Conservation (phyloP, 1,140 invertebrate genomes). For the Drosophila carrolli region DNA sequence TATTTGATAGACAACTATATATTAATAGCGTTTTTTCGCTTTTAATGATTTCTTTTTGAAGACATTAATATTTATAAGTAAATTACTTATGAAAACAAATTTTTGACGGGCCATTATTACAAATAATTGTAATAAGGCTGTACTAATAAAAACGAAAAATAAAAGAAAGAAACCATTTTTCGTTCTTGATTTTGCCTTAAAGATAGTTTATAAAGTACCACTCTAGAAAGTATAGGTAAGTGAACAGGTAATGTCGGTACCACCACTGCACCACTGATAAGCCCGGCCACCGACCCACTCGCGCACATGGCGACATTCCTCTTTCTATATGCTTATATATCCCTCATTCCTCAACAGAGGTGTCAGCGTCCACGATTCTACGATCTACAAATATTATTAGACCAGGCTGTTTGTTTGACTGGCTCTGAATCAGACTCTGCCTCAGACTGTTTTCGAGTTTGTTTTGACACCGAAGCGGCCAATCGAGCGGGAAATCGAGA, state of each 20-base stretch:
- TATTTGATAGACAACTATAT: no score
- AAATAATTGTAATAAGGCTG: no score
- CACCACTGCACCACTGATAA: conserved; percentile 38
- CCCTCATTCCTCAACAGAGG: conserved; percentile 27
- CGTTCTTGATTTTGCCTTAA: background rate
- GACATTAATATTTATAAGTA: no score
- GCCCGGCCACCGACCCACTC: conserved; percentile 35
- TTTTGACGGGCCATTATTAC: no score
- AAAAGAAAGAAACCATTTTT: no score
- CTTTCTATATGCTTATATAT: background rate
- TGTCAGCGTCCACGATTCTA: conserved; percentile 38
- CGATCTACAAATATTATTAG: conserved; percentile 57
- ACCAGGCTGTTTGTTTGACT: conserved; percentile 27
- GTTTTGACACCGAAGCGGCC: conserved; percentile 70
- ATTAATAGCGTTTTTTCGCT: no score
- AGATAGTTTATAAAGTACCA: conserved; percentile 9
- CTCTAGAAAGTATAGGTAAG: conserved; percentile 14
- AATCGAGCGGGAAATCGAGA: conserved; percentile 43
- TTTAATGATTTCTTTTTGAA: no score
- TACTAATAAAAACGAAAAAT: no score
- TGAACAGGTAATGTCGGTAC: conserved; percentile 33
- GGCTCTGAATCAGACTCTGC: conserved; percentile 27
- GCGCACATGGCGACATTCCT: conserved; percentile 39
- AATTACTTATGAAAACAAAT: no score
- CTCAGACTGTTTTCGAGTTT: conserved; percentile 40